Base-by-base conservation (phyloP, 2,888 invertebrate species). In the Leptura quadrifasciata region DNA sequence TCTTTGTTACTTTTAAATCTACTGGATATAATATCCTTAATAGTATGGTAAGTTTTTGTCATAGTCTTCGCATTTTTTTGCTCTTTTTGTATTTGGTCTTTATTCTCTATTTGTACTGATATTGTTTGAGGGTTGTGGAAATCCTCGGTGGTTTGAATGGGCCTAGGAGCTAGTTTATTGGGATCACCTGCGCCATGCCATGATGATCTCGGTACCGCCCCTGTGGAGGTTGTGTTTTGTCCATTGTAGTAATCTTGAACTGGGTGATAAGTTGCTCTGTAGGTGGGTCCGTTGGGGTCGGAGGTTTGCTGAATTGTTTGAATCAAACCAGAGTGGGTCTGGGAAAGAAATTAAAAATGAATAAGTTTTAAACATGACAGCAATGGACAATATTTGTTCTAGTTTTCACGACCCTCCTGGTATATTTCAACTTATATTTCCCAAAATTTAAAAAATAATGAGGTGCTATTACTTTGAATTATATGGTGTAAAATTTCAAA, bases 21-120 rank as follows among this genome's bases (percentile, higher is more conserved):
- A 87, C 94, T 95, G 21, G 95, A 95, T 86, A 95, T 95, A 91
- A 95, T 94, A 85, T 95, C 95, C 90, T 95, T 95, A 78, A 95
- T 92, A 4, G 95, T 95, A 87, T 95, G 94, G 86, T 95, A 95
- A 0, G 95, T 95, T 89, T 95, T 94, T 61, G 94, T 93, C 75
- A 94, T 92, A n/a, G 94, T 92, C 87, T 94, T 87, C 63, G 91
- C 90, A 72, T 90, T 91, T 87, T 92, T 91, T 0, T 91, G 90
- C 82, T 92, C 92, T 78, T 88, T 86, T 21, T 79, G 77, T 10
- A 20, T 15, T 39, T 69, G 74, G 12, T 83, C 83, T 85, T 92
- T 93, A 1, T 90, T 91, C 88, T 93, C 93, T 4, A 92, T 92
- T 15, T 92, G 91, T 6, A 92, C 92, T 68, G 92, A 90, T 57